Percentiles rank a stretch among this genome's conserved stretches.
phyloP scores from a whole-genome alignment of 2,888 invertebrate genomes.

The Pristionchus fissidentatus region DNA sequence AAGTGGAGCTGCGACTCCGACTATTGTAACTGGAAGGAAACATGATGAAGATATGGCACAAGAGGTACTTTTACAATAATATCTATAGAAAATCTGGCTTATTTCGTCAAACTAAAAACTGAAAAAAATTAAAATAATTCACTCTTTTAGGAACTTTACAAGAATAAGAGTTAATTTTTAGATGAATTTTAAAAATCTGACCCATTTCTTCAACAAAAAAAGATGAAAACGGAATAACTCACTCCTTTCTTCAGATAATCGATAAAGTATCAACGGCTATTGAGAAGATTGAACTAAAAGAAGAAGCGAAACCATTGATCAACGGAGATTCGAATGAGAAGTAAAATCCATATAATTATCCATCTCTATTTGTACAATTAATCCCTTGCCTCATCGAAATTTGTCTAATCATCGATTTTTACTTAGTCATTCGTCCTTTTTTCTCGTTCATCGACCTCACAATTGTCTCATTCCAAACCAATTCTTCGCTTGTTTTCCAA shows the following conservation, averaged over 20 bases:
- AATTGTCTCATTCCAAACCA: no score
- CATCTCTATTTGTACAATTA: not conserved
- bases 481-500: not conserved
- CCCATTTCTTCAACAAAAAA: no score
- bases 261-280: constrained; percentile 17
- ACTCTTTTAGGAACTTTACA: no score
- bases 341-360: not conserved
- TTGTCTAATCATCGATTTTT: constrained; percentile 15
- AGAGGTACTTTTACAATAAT: constrained; percentile 37
- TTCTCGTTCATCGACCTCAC: not conserved
- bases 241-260: constrained; percentile 14
- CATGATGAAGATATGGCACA: constrained; percentile 46
- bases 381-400: constrained; percentile 33
- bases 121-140: no score
- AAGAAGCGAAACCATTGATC: constrained; percentile 22
- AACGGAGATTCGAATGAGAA: constrained; percentile 2
- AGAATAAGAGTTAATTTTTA: no score
- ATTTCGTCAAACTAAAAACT: no score
- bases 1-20: constrained; percentile 48
- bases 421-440: no score
- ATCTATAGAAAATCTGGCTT: no score
- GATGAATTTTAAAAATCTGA: no score
- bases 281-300: constrained; percentile 23
- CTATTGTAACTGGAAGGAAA: constrained; percentile 45
- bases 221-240: not conserved